phyloP scores from a whole-genome alignment of 2,113 vertebrate species.

The Rafetus swinhoei region DNA sequence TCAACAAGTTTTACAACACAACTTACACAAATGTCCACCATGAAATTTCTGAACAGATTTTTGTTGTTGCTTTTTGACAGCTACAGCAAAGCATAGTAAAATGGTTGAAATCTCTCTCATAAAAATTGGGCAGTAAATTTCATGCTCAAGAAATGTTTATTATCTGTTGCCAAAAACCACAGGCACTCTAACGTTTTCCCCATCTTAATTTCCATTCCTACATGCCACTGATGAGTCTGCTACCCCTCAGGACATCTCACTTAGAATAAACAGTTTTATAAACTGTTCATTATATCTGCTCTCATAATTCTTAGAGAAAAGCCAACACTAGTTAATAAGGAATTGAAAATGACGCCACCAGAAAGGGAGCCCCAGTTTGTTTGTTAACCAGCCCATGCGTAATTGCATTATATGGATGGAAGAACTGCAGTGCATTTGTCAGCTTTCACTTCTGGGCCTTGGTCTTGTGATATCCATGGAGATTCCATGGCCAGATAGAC shows the following conservation, averaged over 20 bases:
- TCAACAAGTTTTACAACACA: background rate
- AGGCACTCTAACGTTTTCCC: conserved; percentile 56
- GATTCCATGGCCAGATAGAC: fast-evolving
- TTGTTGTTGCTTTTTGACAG: conserved; percentile 48
- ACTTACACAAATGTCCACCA: background rate
- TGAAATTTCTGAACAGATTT: conserved; percentile 33
- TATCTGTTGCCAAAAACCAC: conserved; percentile 73
- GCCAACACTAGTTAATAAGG: conserved; percentile 47
- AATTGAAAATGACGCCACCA: conserved; percentile 4
- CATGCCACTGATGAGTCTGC: conserved; percentile 58
- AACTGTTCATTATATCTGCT: conserved; percentile 40
- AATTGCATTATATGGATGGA: background rate
- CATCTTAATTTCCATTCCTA: conserved; percentile 64
- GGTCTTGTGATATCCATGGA: background rate
- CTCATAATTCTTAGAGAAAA: conserved; percentile 44
- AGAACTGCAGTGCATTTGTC: background rate
- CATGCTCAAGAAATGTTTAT: conserved; percentile 66
- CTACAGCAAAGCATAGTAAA: conserved; percentile 47
- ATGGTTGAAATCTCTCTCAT: conserved; percentile 52
- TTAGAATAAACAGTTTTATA: conserved; percentile 66
- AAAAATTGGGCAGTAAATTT: conserved; percentile 69
- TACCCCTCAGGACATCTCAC: conserved; percentile 56
- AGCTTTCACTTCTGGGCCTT: background rate
- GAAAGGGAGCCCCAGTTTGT: background rate
- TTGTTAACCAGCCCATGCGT: fast-evolving